phyloP scores from a whole-genome alignment of 2,888 invertebrate genomes.

The Xanthia togata region DNA sequence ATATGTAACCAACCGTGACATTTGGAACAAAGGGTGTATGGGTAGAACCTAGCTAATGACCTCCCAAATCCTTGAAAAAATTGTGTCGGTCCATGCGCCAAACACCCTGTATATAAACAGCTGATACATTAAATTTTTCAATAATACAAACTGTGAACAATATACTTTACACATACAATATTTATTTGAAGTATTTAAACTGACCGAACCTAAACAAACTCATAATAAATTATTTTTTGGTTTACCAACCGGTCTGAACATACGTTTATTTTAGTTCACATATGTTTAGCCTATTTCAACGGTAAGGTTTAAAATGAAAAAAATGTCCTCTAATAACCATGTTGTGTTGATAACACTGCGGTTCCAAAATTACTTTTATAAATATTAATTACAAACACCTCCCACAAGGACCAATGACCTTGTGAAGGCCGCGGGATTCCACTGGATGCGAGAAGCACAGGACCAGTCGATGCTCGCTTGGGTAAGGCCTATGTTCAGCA shows the following conservation, averaged over 20 bases:
- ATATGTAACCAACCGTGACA: too few relatives aligned
- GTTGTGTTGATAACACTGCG: neutral
- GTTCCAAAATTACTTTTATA: neutral
- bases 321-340: too few relatives aligned
- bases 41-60: too few relatives aligned
- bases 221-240: neutral
- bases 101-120: constrained; percentile 25
- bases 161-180: neutral
- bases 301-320: neutral
- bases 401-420: neutral
- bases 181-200: constrained; percentile 26
- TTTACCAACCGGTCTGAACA: neutral
- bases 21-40: too few relatives aligned
- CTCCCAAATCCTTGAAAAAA: too few relatives aligned
- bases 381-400: neutral
- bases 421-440: neutral
- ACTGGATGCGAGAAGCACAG: neutral
- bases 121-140: neutral
- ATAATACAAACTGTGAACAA: neutral
- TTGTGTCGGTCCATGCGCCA: too few relatives aligned
- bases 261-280: constrained; percentile 6
- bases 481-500: too few relatives aligned
- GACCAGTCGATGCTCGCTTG: too few relatives aligned
- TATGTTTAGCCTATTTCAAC: too few relatives aligned
- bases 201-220: constrained; percentile 17